Conservation (phyloP, 2,113 vertebrate species). For the Nothoprocta perdicaria region DNA sequence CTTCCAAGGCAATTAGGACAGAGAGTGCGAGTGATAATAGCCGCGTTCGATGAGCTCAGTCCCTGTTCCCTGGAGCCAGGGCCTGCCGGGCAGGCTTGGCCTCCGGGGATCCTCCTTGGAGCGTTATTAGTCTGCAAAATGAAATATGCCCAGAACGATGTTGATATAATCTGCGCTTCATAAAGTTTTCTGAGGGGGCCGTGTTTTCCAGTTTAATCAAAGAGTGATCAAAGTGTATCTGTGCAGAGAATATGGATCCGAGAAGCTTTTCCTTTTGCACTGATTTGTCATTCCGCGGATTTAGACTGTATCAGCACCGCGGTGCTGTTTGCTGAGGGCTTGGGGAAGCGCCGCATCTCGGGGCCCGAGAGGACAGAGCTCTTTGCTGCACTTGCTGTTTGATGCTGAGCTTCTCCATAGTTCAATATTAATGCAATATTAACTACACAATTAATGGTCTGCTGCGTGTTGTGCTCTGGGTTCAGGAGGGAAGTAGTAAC, state of each 20-base stretch:
- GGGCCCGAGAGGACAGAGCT: not conserved
- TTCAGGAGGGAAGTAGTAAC: not conserved
- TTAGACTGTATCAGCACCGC: not conserved
- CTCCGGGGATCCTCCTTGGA: not conserved
- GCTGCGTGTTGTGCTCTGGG: not conserved
- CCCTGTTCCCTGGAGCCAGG: not conserved
- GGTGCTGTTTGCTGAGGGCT: not conserved
- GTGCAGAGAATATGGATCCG: not conserved
- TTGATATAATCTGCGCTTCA: slow-evolving; percentile 2
- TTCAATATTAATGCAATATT: not conserved
- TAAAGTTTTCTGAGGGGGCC: not conserved
- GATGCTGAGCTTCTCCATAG: not conserved
- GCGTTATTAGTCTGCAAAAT: slow-evolving; percentile 2
- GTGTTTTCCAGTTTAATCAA: slow-evolving; percentile 30
- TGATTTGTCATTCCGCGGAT: not conserved
- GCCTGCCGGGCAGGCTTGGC: not conserved
- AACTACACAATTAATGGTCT: not conserved
- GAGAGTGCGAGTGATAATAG: not conserved
- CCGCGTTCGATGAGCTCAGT: not conserved
- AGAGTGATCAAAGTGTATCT: not conserved
- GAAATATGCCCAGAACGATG: not conserved
- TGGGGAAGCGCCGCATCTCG: not conserved
- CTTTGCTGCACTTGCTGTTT: not conserved
- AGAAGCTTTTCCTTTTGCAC: not conserved
- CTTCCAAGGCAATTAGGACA: not conserved